Base-by-base conservation (phyloP, 2,888 invertebrate species). In the Lissonota sp. region DNA sequence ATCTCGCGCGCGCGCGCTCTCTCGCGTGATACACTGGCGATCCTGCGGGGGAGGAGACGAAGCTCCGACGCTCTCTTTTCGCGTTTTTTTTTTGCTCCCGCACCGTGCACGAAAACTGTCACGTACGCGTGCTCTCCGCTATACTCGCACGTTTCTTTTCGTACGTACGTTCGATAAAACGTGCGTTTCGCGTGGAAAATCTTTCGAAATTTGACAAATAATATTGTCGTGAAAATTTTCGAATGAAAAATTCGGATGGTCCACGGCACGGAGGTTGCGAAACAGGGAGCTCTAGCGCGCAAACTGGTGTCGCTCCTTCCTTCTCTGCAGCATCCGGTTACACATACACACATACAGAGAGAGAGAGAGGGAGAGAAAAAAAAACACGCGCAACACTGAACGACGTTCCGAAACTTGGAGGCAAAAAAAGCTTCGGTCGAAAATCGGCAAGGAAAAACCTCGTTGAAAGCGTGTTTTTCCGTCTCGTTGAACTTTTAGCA, bases 281-380 rank as follows among this genome's bases (percentile, higher is more conserved):
- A 26, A 26, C 26, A 26, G 58, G 14, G 53, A 53, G 49, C 60
- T 58, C 55, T 74, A 71, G 60, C 63, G 67, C 72, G 63, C 55
- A 51, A 70, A 70, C 77, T 67, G 64, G 60, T 57, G 64, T 76
- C 64, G 51, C 73, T 81, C 77, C 74, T 80, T 72, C 77, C 55
- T 78, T 78, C 78, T 78, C 76, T 78, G 83, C 26, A 26, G 83
- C 84, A 84, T 84, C 81, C 84, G 80, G 84, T 82, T 84, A 78
- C 82, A 82, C 79, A 62, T 66, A 64, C 74, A 79, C 74, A 60
- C 53, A 60, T 12, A 60, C 40, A 46, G 49, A 51, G 40, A 64
- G 58, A 51, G 40, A 64, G 58, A 46, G 49, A 51, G 40, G 58
- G 58, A n/a, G n/a, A n/a, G n/a, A n/a, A n/a, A 60, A 62, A 60